A percentile compares a stretch with the other conserved stretches of the same genome.
Evolutionary conservation across 2,113 vertebrate species (phyloP).

Genomic region (Odontesthes bonariensis): DNA sequence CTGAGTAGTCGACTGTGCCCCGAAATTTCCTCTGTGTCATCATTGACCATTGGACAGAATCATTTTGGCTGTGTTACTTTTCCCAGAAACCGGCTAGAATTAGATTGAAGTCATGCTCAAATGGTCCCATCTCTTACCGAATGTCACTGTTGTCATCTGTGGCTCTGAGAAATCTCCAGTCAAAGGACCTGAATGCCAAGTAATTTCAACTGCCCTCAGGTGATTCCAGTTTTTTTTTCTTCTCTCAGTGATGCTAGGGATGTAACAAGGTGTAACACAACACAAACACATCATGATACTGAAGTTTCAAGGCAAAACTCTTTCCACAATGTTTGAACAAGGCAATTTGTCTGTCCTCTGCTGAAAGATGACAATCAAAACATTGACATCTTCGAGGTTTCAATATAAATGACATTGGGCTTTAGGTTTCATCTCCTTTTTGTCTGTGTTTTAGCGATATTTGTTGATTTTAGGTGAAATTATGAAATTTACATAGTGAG

Average conservation of each 20-base stretch:
- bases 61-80: slow-evolving; percentile 63
- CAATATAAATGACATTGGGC: background rate
- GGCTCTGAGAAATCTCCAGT: slow-evolving; percentile 48
- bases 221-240: slow-evolving; percentile 10
- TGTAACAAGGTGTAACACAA: slow-evolving; percentile 1
- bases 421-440: too few species aligned
- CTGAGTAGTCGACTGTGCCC: slow-evolving; percentile 14
- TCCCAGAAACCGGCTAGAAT: slow-evolving; percentile 66
- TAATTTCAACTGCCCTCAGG: slow-evolving; percentile 43
- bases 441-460: too few species aligned
- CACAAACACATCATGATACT: background rate
- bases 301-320: background rate
- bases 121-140: slow-evolving; percentile 57
- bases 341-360: background rate
- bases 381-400: background rate
- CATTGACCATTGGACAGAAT: slow-evolving; percentile 58
- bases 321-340: background rate
- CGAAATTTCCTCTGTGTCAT: slow-evolving; percentile 37
- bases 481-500: too few species aligned
- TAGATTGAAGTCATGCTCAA: slow-evolving; percentile 78
- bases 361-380: background rate
- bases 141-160: slow-evolving; percentile 63
- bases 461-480: too few species aligned
- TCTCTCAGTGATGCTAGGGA: background rate
- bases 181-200: slow-evolving; percentile 58